Evolutionary conservation across 2,888 invertebrate species (phyloP).

Genomic region (Agapetus fuscipes): DNA sequence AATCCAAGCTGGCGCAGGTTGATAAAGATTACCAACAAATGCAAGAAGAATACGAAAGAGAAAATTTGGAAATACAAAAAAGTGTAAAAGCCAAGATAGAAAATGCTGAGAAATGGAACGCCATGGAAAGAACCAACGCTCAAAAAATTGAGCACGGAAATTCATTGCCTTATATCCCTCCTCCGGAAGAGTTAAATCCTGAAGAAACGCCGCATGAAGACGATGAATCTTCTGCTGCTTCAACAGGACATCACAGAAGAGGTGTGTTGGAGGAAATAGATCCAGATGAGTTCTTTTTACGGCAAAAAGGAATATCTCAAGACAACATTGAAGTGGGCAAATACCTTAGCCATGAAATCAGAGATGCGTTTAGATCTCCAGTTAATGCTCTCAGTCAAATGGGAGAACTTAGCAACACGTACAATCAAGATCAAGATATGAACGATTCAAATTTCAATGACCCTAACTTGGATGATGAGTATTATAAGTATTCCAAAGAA

Average conservation of each 20-base stretch:
- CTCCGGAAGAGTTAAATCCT: slow-evolving; percentile 20
- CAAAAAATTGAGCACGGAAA: slow-evolving; percentile 24
- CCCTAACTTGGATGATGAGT: slow-evolving; percentile 5
- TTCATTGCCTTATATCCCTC: slow-evolving; percentile 33
- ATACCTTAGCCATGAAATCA: slow-evolving; percentile 68
- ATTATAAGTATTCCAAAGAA: slow-evolving; percentile 11
- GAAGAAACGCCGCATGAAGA: slow-evolving; percentile 36
- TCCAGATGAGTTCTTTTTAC: slow-evolving; percentile 78
- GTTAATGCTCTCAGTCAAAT: slow-evolving; percentile 57
- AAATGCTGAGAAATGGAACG: slow-evolving; percentile 24
- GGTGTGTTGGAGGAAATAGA: slow-evolving; percentile 77
- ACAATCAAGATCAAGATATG: slow-evolving; percentile 34
- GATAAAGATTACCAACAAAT: slow-evolving; percentile 47
- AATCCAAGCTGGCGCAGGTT: slow-evolving; percentile 33
- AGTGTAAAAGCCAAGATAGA: slow-evolving; percentile 29
- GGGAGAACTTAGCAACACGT: slow-evolving; percentile 34
- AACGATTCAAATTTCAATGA: slow-evolving; percentile 23
- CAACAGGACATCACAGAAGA: slow-evolving; percentile 42
- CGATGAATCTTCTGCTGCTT: slow-evolving; percentile 51
- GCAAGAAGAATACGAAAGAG: slow-evolving; percentile 44
- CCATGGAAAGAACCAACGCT: slow-evolving; percentile 17
- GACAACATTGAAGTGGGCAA: slow-evolving; percentile 72
- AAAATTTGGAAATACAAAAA: slow-evolving; percentile 45
- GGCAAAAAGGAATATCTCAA: slow-evolving; percentile 72
- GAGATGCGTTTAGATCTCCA: slow-evolving; percentile 64